Base-by-base conservation (phyloP, 2,888 invertebrate genomes). In the Ornithoptera alexandrae region DNA sequence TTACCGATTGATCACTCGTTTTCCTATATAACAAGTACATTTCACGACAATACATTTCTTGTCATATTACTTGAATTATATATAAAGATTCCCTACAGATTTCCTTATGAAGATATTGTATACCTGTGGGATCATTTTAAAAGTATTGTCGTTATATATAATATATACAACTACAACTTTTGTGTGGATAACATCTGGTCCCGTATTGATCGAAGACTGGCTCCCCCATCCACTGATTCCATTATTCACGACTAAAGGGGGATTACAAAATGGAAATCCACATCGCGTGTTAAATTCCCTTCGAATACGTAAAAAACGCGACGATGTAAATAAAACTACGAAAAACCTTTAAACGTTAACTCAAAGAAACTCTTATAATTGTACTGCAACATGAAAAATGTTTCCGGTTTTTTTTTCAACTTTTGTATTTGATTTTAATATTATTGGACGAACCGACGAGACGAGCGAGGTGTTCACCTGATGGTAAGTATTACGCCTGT, bases 201-300 rank as follows among this genome's bases (percentile, higher is more conserved):
- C 22, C 12, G 20, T 56, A 53, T 56, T 36, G 17, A 62, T 22
- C 58, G 22, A 63, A 30, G 36, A 10, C 24, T 53, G 42, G 60
- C 53, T 39, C 65, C 58, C 66, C 62, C 22, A 64, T 42, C 67
- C 65, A 73, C 70, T 79, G 79, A 79, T 81, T 78, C 76, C 73
- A 73, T 74, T 78, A 76, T 78, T 75, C 79, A 81, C 81, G 81
- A 83, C 74, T 83, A 81, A 82, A 46, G 75, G 79, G 87, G 84
- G 78, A 84, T 81, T 80, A 78, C 80, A 67, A 79, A 74, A 70
- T 72, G 73, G 73, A 73, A 67, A 73, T 72, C 56, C 73, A 74
- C 72, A 73, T 80, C 76, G 79, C 79, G 76, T 79, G 80, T 72
- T 66, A 61, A 73, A 68, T 42, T 62, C 62, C 73, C 72, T 74